phyloP scores from a whole-genome alignment of 2,113 vertebrate genomes.

The Pagrus major region DNA sequence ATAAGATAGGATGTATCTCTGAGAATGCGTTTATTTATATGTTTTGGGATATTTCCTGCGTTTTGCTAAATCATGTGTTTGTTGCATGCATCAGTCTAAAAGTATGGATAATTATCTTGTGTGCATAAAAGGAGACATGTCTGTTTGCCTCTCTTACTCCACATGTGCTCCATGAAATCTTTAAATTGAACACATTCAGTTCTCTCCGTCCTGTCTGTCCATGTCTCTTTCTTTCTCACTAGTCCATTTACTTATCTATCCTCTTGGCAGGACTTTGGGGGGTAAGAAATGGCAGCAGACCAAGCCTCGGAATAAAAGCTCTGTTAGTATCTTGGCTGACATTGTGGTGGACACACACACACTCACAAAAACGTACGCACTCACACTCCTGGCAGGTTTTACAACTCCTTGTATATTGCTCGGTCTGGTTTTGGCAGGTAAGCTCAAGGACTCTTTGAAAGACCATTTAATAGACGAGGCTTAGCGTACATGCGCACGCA shows the following conservation, averaged over 20 bases:
- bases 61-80: neutral
- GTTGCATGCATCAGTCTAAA: neutral
- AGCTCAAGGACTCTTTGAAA: conserved; percentile 84
- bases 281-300: conserved; percentile 74
- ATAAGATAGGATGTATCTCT: conserved; percentile 13
- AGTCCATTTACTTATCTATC: conserved; percentile 60
- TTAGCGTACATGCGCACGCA: neutral
- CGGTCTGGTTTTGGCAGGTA: conserved; percentile 78
- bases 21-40: fast-evolving
- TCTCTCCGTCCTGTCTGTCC: conserved; percentile 6
- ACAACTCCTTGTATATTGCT: conserved; percentile 80
- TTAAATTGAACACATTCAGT: conserved; percentile 22
- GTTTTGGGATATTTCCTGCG: neutral
- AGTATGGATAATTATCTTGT: neutral
- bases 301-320: conserved; percentile 82
- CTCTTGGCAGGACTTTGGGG: conserved; percentile 48
- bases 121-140: neutral
- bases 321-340: conserved; percentile 85
- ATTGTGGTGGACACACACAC: conserved; percentile 73
- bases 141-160: neutral
- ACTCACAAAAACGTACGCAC: conserved; percentile 41
- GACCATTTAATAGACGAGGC: conserved; percentile 73
- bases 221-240: conserved; percentile 23
- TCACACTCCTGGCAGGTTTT: conserved; percentile 76
- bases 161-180: neutral